Conservation (phyloP, 2,113 vertebrate species). For the Perca schrenkii region DNA sequence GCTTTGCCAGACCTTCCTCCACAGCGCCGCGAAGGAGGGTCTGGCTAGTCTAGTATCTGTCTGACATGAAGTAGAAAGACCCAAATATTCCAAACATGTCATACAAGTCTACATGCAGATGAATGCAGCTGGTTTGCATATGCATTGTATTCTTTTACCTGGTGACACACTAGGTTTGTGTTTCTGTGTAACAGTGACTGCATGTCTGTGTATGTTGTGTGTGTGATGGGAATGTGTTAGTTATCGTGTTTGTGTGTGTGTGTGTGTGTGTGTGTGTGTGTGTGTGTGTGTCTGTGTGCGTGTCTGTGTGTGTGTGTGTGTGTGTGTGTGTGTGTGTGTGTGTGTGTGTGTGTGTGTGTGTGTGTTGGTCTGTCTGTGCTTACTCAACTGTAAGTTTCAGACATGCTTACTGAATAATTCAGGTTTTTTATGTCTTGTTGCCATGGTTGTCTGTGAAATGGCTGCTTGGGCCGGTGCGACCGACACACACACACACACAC, state of each 20-base stretch:
- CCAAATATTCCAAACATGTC: not conserved
- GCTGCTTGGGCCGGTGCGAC: conserved; percentile 8
- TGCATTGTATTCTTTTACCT: not conserved
- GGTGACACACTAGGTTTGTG: not conserved
- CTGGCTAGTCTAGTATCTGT: not conserved
- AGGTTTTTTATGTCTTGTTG: conserved; percentile 70
- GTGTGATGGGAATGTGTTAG: not conserved
- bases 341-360: conserved; percentile 17
- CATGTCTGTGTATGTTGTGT: not conserved
- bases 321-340: no score
- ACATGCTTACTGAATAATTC: conserved; percentile 80
- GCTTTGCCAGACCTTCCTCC: no score
- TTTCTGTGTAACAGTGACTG: not conserved
- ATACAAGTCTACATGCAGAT: not conserved
- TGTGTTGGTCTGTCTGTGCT: conserved; percentile 58
- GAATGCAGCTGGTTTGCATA: not conserved
- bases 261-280: conserved; percentile 6
- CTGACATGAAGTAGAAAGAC: not conserved
- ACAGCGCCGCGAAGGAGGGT: no score
- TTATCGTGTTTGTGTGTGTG: not conserved
- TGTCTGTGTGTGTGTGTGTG: conserved; percentile 16
- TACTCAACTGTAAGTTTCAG: conserved; percentile 81
- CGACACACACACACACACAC: conserved; percentile 14
- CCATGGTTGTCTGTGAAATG: conserved; percentile 52
- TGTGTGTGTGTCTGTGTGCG: conserved; percentile 28